Conservation (phyloP, 2,113 vertebrate genomes). For the Rhynchopsitta pachyrhyncha region DNA sequence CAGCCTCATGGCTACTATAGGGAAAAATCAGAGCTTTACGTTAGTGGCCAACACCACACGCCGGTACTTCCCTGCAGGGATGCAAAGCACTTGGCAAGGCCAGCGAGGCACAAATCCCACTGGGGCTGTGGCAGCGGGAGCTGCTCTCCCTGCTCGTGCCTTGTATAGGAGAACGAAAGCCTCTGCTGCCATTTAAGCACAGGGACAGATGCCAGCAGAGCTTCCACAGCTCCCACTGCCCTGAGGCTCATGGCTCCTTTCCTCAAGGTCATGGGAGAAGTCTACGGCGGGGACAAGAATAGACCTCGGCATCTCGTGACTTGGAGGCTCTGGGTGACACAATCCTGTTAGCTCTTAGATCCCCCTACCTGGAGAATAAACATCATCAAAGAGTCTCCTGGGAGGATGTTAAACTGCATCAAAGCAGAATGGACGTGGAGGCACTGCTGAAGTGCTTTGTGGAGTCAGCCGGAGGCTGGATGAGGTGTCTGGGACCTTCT, state of each 20-base stretch:
- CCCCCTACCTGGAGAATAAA: background rate
- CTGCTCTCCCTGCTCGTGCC: background rate
- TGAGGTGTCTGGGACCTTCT: background rate
- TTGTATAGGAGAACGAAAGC: background rate
- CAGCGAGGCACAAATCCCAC: background rate
- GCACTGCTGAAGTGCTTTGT: background rate
- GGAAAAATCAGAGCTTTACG: background rate
- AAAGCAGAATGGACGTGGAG: background rate
- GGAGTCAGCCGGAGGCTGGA: background rate
- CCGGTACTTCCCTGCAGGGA: background rate
- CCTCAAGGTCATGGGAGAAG: background rate
- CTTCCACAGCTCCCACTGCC: background rate
- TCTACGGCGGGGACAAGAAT: rapidly evolving
- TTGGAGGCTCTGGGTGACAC: background rate
- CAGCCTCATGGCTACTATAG: rapidly evolving
- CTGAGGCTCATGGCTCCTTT: background rate
- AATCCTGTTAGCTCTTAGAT: background rate
- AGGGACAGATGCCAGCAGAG: background rate
- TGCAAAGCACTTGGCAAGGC: background rate
- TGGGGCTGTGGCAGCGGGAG: background rate
- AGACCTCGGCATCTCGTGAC: background rate
- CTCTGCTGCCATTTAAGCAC: background rate
- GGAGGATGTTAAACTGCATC: background rate
- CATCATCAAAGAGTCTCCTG: rapidly evolving
- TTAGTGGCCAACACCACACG: rapidly evolving